These are phyloP conservation scores for Monopterus albus DNA, from an alignment of 2,113 vertebrate species.

Conservation along the genomic window DNA sequence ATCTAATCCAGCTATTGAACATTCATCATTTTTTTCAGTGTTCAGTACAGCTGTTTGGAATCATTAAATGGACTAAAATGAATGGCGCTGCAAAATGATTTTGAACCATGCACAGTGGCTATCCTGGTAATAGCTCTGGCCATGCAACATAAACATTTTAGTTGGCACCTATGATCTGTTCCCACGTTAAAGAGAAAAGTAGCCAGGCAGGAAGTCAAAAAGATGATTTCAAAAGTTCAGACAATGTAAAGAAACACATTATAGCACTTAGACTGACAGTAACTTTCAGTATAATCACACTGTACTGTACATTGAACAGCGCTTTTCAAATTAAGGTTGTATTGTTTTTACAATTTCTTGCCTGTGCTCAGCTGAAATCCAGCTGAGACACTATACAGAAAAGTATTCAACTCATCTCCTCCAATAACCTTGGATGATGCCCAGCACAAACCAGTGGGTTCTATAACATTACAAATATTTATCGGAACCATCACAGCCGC, in stretches of 20 bases:
- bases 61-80: constrained; percentile 41
- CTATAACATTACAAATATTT: constrained; percentile 72
- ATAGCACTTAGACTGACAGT: neutral
- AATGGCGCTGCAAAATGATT: constrained; percentile 41
- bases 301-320: neutral
- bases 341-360: constrained; percentile 14
- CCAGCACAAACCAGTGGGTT: constrained; percentile 51
- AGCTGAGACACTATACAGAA: constrained; percentile 27
- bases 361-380: constrained; percentile 30
- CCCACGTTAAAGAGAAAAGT: neutral
- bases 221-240: neutral
- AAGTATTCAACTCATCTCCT: constrained; percentile 58
- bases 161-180: neutral
- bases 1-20: constrained; percentile 49
- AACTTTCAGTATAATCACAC: neutral
- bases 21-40: constrained; percentile 37
- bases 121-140: constrained; percentile 19
- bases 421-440: constrained; percentile 57
- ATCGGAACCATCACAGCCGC: constrained; percentile 40
- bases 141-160: constrained; percentile 7
- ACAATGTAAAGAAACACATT: constrained; percentile 11
- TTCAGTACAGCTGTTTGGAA: constrained; percentile 37
- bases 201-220: neutral
- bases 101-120: constrained; percentile 32
- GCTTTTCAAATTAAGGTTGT: constrained; percentile 14